phyloP scores from a whole-genome alignment of 2,888 invertebrate species.

The Hedychridium roseum region DNA sequence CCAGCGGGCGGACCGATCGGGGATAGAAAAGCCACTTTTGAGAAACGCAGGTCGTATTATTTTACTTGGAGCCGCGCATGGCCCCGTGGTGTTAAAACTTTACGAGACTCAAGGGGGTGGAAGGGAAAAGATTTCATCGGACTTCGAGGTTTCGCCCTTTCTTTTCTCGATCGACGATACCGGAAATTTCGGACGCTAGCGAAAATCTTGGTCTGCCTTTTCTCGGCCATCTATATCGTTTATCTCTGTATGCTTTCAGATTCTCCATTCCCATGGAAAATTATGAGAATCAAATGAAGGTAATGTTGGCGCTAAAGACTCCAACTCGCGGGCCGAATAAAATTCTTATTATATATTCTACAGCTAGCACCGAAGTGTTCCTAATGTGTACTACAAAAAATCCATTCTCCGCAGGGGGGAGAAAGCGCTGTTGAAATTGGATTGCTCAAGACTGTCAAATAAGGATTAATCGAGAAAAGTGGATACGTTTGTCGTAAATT shows the following conservation, averaged over 20 bases:
- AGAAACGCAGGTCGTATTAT: conserved; percentile 27
- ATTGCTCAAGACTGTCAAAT: too few species aligned
- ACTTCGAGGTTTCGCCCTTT: conserved; percentile 4
- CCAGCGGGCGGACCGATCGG: conserved; percentile 23
- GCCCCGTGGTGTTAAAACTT: conserved; percentile 30
- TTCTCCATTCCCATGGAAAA: too few species aligned
- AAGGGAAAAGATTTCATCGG: conserved; percentile 12
- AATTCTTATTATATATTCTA: too few species aligned
- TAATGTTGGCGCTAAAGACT: too few species aligned
- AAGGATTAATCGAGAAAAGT: too few species aligned
- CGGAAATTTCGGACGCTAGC: background rate
- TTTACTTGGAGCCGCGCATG: conserved; percentile 20
- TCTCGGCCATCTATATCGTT: background rate
- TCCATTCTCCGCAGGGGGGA: too few species aligned
- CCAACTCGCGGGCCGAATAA: too few species aligned
- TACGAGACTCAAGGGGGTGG: conserved; percentile 21
- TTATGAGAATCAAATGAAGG: too few species aligned
- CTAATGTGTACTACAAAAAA: too few species aligned
- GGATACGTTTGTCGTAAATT: too few species aligned
- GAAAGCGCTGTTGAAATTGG: too few species aligned
- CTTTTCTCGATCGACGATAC: conserved; percentile 11
- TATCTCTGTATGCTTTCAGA: background rate
- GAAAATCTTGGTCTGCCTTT: background rate
- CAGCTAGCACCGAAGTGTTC: too few species aligned
- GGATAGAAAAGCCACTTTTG: conserved; percentile 28